These are phyloP conservation scores for Calephelis virginiensis DNA, from an alignment of 1,140 invertebrate genomes.

Conservation along the genomic window DNA sequence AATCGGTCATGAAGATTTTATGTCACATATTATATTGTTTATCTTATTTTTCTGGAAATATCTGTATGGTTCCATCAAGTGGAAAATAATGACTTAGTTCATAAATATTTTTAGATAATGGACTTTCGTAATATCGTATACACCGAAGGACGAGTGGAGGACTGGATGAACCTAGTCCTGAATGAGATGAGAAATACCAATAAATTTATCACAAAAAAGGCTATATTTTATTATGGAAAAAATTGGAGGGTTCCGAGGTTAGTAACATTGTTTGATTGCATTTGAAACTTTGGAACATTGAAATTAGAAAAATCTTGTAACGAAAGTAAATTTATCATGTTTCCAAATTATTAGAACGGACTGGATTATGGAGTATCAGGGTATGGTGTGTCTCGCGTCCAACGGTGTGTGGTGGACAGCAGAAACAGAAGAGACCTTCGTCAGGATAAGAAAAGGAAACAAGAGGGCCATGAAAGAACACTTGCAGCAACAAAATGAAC, in stretches of 20 bases:
- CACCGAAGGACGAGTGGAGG: constrained; percentile 87
- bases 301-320: too few species aligned
- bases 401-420: constrained; percentile 97
- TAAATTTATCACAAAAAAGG: constrained; percentile 91
- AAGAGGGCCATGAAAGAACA: constrained; percentile 95
- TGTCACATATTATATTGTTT: too few species aligned
- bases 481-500: constrained; percentile 86
- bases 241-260: constrained; percentile 80
- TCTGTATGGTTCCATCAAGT: too few species aligned
- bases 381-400: constrained; percentile 91
- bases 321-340: background rate
- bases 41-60: too few species aligned
- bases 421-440: constrained; percentile 93
- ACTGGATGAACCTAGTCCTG: constrained; percentile 93
- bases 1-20: too few species aligned
- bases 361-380: constrained; percentile 92
- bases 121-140: constrained; percentile 83
- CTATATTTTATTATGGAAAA: constrained; percentile 91
- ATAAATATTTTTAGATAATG: constrained; percentile 79
- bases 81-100: too few species aligned
- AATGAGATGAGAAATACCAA: constrained; percentile 91
- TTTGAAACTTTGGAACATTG: too few species aligned
- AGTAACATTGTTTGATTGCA: background rate
- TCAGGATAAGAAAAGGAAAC: constrained; percentile 85
- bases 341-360: background rate